These are phyloP conservation scores for Margarornis squamiger DNA, from an alignment of 2,797 vertebrate genomes.

Conservation along the genomic window DNA sequence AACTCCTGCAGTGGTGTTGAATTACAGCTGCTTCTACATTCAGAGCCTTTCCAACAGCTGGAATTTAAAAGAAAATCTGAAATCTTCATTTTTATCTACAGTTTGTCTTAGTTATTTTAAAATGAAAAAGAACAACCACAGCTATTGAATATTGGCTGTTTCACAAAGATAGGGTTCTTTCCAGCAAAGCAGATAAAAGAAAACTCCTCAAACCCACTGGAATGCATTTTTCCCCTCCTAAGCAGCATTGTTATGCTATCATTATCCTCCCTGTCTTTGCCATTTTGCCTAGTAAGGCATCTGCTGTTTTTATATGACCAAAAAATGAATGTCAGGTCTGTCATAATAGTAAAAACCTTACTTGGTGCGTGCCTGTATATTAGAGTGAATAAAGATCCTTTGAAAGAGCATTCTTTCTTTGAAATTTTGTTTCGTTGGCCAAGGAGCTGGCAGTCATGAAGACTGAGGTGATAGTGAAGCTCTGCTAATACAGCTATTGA, in stretches of 20 bases:
- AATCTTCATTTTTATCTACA: constrained; percentile 4
- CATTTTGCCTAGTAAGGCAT: background rate
- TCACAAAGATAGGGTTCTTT: background rate
- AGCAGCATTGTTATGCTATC: background rate
- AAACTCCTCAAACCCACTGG: background rate
- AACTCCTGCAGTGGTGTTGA: background rate
- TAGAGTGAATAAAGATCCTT: background rate
- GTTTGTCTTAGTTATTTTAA: constrained; percentile 14
- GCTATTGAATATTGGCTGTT: background rate
- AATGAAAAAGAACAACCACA: background rate
- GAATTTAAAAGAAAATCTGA: constrained; percentile 4
- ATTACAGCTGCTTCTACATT: background rate
- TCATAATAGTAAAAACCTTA: constrained; percentile 18
- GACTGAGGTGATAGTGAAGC: background rate
- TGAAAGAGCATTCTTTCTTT: background rate
- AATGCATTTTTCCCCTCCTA: background rate
- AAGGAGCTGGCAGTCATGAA: background rate
- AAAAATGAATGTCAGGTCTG: background rate
- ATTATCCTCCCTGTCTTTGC: background rate
- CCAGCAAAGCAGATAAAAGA: constrained; percentile 20
- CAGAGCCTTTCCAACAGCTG: background rate
- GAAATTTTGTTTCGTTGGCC: constrained; percentile 9
- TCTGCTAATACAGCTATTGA: background rate
- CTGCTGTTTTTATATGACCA: background rate
- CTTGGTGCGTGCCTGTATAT: background rate